A percentile compares a stretch with the other conserved stretches of the same genome.
Conservation (phyloP, 2,797 vertebrate species). For the Eulemur coronatus region DNA sequence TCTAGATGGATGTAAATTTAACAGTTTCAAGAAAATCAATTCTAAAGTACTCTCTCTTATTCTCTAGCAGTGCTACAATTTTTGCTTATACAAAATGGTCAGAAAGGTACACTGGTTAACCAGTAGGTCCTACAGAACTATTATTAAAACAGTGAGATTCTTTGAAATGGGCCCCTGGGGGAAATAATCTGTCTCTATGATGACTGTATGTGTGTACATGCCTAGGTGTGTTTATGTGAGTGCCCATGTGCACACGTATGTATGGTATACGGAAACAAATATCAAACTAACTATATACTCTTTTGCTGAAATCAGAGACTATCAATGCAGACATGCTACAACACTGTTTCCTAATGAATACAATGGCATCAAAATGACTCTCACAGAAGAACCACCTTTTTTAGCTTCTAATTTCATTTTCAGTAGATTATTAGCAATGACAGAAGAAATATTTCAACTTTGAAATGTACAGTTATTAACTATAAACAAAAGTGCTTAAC, state of each 20-base stretch:
- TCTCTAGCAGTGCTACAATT: neutral
- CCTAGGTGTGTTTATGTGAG: no score
- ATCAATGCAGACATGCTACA: neutral
- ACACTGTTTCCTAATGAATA: neutral
- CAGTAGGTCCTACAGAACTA: neutral
- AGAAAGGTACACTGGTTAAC: neutral
- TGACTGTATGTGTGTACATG: no score
- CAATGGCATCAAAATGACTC: neutral
- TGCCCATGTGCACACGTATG: rapidly evolving
- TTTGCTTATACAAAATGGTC: neutral
- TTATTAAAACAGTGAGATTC: neutral
- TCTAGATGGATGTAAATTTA: neutral
- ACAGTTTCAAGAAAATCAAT: neutral
- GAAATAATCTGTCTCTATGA: neutral
- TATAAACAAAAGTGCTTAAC: neutral
- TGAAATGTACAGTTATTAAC: neutral
- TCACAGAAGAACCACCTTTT: neutral
- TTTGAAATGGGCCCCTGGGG: neutral
- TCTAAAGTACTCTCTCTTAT: neutral
- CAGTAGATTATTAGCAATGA: neutral
- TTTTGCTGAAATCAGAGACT: neutral
- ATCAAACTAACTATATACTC: neutral
- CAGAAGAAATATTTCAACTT: neutral
- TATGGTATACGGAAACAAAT: neutral
- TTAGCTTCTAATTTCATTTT: neutral